Base-by-base conservation (phyloP, 2,113 vertebrate species). In the Desmodus rotundus region DNA sequence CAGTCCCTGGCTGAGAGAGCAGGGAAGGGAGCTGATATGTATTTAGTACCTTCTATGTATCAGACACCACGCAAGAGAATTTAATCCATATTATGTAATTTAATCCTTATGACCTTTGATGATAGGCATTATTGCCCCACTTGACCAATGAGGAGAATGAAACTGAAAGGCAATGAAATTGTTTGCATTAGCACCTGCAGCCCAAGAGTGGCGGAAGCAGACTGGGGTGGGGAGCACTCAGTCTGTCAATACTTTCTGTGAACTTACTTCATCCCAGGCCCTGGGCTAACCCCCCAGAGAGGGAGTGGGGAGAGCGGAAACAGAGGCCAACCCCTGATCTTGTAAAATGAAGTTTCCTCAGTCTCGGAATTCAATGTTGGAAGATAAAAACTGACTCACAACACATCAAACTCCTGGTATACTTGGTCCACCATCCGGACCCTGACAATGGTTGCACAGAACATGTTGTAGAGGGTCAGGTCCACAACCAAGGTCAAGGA, bases 141-240 rank as follows among this genome's bases (percentile, higher is more conserved):
- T 83, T 95, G 54, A 52, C 16, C 82, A 89, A 56, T 4, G 2
- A 70, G 28, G 31, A 80, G 33, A 73, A 85, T 85, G 45, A 90
- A 95, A 43, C 47, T 20, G 33, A 96, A 63, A 73, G n/a, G 17
- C 20, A 50, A 33, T 50, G 4, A 26, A 87, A 77, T 2, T 58
- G n/a, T 50, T 33, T 52, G 7, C 43, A 9, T 81, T 68, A 26
- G 52, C 26, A 83, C 52, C 5, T 5, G 8, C 0, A 74, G 45
- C 14, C 26, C n/a, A 47, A n/a, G 7, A 91, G 3, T 1, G 10
- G 28, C 52, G 47, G 20, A 52, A n/a, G 5, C 16, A 47, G 36
- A 61, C 24, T 54, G 14, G 50, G 38, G 31, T 22, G 16, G 26
- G 80, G 20, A 6, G 4, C 24, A 80, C 19, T 52, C 16, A 7